Evolutionary conservation across 2,113 vertebrate species (phyloP), one percentile per base, ranked within the genome.

Genomic region (Aspidoscelis tigris): DNA sequence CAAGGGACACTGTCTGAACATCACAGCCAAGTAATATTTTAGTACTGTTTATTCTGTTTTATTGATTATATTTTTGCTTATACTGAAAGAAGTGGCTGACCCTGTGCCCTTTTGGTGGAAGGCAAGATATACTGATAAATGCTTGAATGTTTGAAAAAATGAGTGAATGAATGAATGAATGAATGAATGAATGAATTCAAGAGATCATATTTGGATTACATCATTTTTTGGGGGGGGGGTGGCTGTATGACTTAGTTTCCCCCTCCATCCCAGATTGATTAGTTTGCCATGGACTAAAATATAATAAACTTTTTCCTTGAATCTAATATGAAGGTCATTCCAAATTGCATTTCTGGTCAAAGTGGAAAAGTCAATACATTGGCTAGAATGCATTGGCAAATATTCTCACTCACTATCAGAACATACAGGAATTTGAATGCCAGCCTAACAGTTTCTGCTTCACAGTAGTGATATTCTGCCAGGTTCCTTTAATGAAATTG

Each of bases 401-500:
- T 58, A 66, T 78, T 10, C 82, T 69, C 82, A 41, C 64, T 33
- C 20, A 70, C 12, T 75, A 82, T 43, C 65, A 81, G 8, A 71
- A 3, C 68, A 14, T 26, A 75, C 26, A 55, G 7, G 12, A 74
- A 65, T 61, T 76, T 69, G 53, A 9, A 4, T 85, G 18, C 80
- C 69, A 58, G 12, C 44, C 69, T 53, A 82, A 74, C 9, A 82
- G 75, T 4, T 26, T 76, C 58, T 83, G 9, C 71, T 88, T 81
- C 66, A 84, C 74, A 10, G 7, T 68, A n/a, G 20, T 6, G 77
- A 78, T n/a, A 72, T 65, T 47, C 61, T 85, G 69, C 77, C 71
- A 72, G 80, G 86, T 65, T 24, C 66, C 85, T 78, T 1, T 80
- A 84, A 84, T 90, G 61, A 75, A 69, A 74, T 82, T 84, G 58